Evolutionary conservation across 2,797 vertebrate genomes (phyloP).

Genomic region (Denticeps clupeoides): DNA sequence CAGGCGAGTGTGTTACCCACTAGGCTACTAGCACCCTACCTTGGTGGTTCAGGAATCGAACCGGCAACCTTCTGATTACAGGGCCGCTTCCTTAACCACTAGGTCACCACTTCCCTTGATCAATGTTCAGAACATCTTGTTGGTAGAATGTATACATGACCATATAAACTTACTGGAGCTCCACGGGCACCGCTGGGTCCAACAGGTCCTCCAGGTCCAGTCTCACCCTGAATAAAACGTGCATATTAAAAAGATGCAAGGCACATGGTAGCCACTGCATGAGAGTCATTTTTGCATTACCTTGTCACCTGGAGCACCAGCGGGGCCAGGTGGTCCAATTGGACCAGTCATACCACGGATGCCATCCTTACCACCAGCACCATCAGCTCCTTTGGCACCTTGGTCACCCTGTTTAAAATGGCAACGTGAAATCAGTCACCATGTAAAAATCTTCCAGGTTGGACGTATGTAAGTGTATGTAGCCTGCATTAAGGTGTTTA

Average conservation of each 20-base stretch:
- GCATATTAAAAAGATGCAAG: conserved; percentile 3
- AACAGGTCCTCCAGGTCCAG: conserved; percentile 69
- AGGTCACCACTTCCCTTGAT: too few species aligned
- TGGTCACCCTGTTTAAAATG: conserved; percentile 70
- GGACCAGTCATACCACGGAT: conserved; percentile 84
- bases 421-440: conserved; percentile 1
- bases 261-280: not conserved
- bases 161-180: conserved; percentile 72
- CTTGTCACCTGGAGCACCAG: conserved; percentile 87
- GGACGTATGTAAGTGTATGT: too few species aligned
- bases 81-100: too few species aligned
- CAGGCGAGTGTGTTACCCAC: too few species aligned
- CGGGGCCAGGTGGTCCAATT: conserved; percentile 88
- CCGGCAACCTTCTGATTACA: too few species aligned
- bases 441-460: too few species aligned
- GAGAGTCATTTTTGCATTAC: conserved; percentile 43
- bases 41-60: too few species aligned
- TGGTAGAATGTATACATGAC: too few species aligned
- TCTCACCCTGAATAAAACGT: conserved; percentile 66
- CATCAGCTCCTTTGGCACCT: conserved; percentile 83
- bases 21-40: too few species aligned
- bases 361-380: conserved; percentile 84
- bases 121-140: not conserved
- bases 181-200: conserved; percentile 79
- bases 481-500: not conserved